Evolutionary conservation across 2,113 vertebrate genomes (phyloP).

Genomic region (Ameiurus melas): DNA sequence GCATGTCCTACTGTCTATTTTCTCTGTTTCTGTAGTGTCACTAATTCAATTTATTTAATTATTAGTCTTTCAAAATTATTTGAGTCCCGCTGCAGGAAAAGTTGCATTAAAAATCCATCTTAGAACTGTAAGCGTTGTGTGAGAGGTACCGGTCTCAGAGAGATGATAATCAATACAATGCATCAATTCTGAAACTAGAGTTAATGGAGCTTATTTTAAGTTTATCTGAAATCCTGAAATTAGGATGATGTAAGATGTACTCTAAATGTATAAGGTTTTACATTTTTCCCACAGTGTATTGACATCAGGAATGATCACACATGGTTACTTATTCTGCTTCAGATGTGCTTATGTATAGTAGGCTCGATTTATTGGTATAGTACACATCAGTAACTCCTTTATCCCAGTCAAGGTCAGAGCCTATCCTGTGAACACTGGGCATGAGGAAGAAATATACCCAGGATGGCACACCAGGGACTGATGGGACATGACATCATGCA

Average conservation of each 20-base stretch:
- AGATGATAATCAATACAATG: not conserved
- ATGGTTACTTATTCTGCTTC: conserved; percentile 1
- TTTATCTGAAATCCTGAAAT: conserved; percentile 6
- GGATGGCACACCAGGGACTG: not conserved
- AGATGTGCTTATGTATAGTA: not conserved
- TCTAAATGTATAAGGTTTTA: not conserved
- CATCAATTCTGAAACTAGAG: not conserved
- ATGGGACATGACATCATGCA: not conserved
- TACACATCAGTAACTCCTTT: not conserved
- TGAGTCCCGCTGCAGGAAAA: not conserved
- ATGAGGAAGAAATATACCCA: not conserved
- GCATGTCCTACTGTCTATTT: conserved; percentile 17
- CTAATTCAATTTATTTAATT: conserved; percentile 25
- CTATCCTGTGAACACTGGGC: not conserved
- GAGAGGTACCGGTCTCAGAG: not conserved
- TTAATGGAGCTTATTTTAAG: not conserved
- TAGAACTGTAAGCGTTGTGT: not conserved
- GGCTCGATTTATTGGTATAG: not conserved
- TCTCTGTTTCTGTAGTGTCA: not conserved
- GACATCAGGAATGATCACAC: not conserved
- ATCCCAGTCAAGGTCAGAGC: not conserved
- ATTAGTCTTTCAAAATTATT: conserved; percentile 14
- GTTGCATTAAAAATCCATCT: not conserved
- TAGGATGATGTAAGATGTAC: conserved; percentile 14
- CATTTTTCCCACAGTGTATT: not conserved